Conservation (phyloP, 2,797 vertebrate species). For the Sphenodon punctatus region DNA sequence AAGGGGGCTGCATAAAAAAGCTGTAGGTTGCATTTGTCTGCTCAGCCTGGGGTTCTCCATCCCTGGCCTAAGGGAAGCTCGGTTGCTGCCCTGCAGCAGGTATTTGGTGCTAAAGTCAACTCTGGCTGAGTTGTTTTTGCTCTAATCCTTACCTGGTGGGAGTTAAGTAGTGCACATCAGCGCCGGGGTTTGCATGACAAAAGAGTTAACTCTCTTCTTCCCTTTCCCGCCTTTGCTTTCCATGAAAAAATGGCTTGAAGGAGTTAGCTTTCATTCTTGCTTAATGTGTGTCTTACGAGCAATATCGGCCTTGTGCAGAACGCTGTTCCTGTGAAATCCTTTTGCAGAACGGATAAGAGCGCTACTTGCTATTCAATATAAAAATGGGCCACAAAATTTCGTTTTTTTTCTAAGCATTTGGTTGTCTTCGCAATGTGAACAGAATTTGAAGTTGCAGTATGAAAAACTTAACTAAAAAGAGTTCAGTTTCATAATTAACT, state of each 20-base stretch:
- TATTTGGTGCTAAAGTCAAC: background rate
- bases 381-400: no score
- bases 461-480: background rate
- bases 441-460: rapidly evolving
- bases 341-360: background rate
- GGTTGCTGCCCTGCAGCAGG: background rate
- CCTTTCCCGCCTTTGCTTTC: background rate
- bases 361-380: no score
- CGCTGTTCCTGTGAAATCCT: background rate
- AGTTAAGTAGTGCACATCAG: background rate
- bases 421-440: no score
- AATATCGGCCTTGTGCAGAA: background rate
- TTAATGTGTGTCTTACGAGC: no score
- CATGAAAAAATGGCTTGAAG: background rate
- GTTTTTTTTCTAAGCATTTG: no score
- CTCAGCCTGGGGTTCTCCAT: no score
- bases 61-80: background rate
- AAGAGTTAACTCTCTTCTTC: background rate
- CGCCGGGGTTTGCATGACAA: background rate
- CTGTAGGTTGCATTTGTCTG: no score
- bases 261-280: background rate
- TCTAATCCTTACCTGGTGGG: background rate
- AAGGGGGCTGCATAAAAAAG: no score
- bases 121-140: background rate
- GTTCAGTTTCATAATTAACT: background rate